Base-by-base conservation (phyloP, 2,888 invertebrate genomes). In the Euspilapteryx auroguttella region DNA sequence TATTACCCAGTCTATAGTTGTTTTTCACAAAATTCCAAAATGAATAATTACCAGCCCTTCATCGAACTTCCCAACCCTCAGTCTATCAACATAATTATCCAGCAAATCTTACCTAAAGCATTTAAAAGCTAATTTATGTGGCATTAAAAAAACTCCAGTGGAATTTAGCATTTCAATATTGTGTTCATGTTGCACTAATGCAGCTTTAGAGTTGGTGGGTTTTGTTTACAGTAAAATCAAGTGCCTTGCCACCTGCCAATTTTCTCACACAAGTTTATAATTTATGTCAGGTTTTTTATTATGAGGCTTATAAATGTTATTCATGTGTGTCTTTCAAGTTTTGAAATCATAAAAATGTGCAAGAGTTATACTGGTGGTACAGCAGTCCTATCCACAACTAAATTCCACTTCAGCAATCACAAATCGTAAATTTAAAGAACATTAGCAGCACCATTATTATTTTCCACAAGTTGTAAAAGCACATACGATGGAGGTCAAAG, bases 1-100 rank as follows among this genome's bases (percentile, higher is more conserved):
- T 17, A 17, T 17, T 33, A 40, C 38, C 24, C 28, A 29, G 29
- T 24, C 17, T 17, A 24, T 17, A 12, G 13, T 2, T 17, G 12
- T 15, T 11, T 11, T 21, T 21, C 12, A 7, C 14, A 13, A 15
- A 29, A 1, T 7, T 8, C 15, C 15, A 21, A 17, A 28, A 24
- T 24, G 17, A 13, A 23, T 15, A 14, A 20, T 23, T n/a, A 22
- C 24, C 29, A 20, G 22, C 9, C 26, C 11, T 17, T 24, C 4
- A 7, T 14, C 29, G 20, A n/a, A 17, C 27, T 17, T 12, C 10
- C 9, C 30, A 37, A 45, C 49, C 50, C 49, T 73, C 73, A 69
- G 66, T 69, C 71, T 65, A 64, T 73, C 66, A 73, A 71, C 73
- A 73, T 73, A 75, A 69, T 69, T 56, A 64, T 62, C 62, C 71